Conservation (phyloP, 2,797 vertebrate genomes). For the Danio choprae region DNA sequence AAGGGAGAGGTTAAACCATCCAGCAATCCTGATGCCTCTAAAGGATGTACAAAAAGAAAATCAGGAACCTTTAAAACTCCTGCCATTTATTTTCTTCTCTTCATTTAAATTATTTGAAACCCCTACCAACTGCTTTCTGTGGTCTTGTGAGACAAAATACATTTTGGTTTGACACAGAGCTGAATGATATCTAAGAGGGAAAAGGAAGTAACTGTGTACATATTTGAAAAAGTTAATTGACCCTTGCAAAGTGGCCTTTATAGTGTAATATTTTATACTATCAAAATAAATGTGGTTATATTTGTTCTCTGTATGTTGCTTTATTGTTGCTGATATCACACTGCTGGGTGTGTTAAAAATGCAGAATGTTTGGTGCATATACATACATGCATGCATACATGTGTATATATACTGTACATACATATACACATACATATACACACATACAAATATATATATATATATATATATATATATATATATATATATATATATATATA, state of each 20-base stretch:
- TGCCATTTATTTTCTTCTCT: conserved; percentile 79
- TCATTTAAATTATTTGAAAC: conserved; percentile 78
- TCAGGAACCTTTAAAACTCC: conserved; percentile 77
- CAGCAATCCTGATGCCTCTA: conserved; percentile 73
- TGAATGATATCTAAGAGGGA: conserved; percentile 74
- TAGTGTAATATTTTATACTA: conserved; percentile 89
- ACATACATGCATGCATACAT: too few species aligned
- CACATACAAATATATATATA: too few species aligned
- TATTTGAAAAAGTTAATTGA: conserved; percentile 77
- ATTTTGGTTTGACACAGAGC: conserved; percentile 76
- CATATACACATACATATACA: too few species aligned
- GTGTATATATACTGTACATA: too few species aligned
- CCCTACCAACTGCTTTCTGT: conserved; percentile 79
- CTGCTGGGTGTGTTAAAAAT: too few species aligned
- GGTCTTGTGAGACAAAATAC: conserved; percentile 76
- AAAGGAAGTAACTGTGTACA: conserved; percentile 78
- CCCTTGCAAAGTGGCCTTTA: conserved; percentile 87
- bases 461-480: too few species aligned
- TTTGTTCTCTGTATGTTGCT: conserved; percentile 80
- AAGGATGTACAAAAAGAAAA: conserved; percentile 71
- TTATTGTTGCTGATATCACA: conserved; percentile 3
- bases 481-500: too few species aligned
- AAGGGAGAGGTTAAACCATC: conserved; percentile 68
- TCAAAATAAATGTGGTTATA: conserved; percentile 88
- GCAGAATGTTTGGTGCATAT: too few species aligned